phyloP scores from a whole-genome alignment of 2,113 vertebrate genomes.

The Limanda limanda region DNA sequence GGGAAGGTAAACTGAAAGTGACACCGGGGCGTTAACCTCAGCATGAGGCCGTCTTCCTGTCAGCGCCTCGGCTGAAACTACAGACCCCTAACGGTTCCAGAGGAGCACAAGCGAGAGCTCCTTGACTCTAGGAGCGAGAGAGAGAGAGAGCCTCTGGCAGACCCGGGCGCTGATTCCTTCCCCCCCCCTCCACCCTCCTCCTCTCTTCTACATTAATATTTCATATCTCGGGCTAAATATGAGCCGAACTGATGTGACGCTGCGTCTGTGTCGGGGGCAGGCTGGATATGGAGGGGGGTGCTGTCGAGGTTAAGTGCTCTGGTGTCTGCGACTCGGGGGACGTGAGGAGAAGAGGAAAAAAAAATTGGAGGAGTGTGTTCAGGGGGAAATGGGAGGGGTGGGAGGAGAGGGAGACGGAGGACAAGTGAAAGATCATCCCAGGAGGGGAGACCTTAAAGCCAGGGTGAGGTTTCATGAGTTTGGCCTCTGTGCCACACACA shows the following conservation, averaged over 20 bases:
- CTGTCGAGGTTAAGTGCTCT: slow-evolving; percentile 83
- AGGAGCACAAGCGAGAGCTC: slow-evolving; percentile 46
- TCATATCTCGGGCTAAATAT: slow-evolving; percentile 77
- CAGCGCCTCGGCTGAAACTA: slow-evolving; percentile 59
- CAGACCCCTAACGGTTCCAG: slow-evolving; percentile 56
- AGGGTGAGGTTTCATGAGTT: slow-evolving; percentile 65
- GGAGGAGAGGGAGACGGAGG: slow-evolving; percentile 35
- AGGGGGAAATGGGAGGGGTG: slow-evolving; percentile 41
- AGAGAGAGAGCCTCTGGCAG: slow-evolving; percentile 53
- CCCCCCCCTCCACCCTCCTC: not conserved
- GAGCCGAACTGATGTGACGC: slow-evolving; percentile 77
- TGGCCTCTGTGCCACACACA: slow-evolving; percentile 49
- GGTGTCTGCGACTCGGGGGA: slow-evolving; percentile 71
- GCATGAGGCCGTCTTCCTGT: slow-evolving; percentile 71
- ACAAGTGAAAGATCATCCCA: slow-evolving; percentile 60
- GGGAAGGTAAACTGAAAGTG: slow-evolving; percentile 80
- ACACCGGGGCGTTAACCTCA: slow-evolving; percentile 67
- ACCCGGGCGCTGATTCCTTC: slow-evolving; percentile 30
- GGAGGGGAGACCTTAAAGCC: slow-evolving; percentile 64
- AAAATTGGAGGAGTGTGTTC: slow-evolving; percentile 37
- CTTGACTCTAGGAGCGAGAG: slow-evolving; percentile 41
- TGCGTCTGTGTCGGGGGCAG: slow-evolving; percentile 68
- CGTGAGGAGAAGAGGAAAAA: slow-evolving; percentile 21
- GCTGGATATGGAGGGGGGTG: slow-evolving; percentile 47
- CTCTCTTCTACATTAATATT: slow-evolving; percentile 75